Base-by-base conservation (phyloP, 2,113 vertebrate species). In the Podarcis raffonei region DNA sequence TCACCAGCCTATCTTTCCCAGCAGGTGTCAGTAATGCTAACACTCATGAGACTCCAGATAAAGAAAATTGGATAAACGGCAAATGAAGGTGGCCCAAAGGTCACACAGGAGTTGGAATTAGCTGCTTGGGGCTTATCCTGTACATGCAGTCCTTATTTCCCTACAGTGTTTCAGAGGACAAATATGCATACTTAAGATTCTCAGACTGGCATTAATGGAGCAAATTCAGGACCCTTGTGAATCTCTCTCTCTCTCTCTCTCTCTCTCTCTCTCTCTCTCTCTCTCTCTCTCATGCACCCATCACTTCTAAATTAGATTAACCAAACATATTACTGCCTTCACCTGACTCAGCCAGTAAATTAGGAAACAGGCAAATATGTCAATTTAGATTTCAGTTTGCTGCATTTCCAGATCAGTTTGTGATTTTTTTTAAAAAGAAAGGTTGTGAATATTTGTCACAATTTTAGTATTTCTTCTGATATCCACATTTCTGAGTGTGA, bases 51-150 rank as follows among this genome's bases (percentile, higher is more conserved):
- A 93, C 87, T 4, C 27, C 53, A 91, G 83, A 93, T 87, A 95
- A 95, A 89, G 90, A 89, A 94, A 93, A 94, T 53, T 78, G 76
- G 91, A 94, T 92, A 94, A 95, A 92, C 75, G 92, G 53, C 85
- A 88, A 94, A 74, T 62, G 88, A 87, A 94, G 87, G 85, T 62
- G 87, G 82, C 5, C 81, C 86, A 93, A 95, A 95, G 90, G 85
- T 95, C 92, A 92, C 8, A 92, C 87, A 92, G 77, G 88, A 89
- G 84, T 94, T 91, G 79, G 87, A 94, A 94, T 92, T 92, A 89
- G 81, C 76, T 82, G 83, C 83, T 90, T 42, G 93, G 42, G 91
- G 92, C 86, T 92, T 83, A 72, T 23, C 81, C 59, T 92, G 5
- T 23, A 82, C 8, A 8, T 62, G 3, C 23, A 90, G 88, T 76